Evolutionary conservation across 2,888 invertebrate species (phyloP), one percentile per base, ranked within the genome.

Genomic region (Lithophane ornitopus): DNA sequence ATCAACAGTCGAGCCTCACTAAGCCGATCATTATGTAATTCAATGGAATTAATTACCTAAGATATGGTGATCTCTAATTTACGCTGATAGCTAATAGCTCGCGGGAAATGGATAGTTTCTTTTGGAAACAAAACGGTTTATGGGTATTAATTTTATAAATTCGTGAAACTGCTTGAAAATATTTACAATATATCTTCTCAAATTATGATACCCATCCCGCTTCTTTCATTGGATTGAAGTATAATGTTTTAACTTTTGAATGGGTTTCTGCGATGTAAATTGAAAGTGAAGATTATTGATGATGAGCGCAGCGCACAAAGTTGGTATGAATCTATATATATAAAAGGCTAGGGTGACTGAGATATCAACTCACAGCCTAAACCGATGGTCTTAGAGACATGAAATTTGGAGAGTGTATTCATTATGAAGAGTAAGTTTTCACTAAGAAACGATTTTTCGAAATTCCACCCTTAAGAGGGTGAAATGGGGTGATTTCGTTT

Each of bases 1-100:
- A 56, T 34, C 19, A 54, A 70, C 34, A 70, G 54, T 44, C 14
- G 19, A 28, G 49, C 41, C n/a, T 61, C n/a, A n/a, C 44, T 61
- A 11, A 41, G 0, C 16, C 61, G 2, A 49, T 28, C 19, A 58
- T 19, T n/a, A 44, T n/a, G 52, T 22, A 61, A 69, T 41, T 69
- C 16, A 41, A 52, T 70, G 41, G 44, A 62, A 61, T 61, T 44
- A 74, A 44, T 22, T 39, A 34, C 34, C 34, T 22, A 11, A n/a
- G 12, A 26, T 54, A n/a, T n/a, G 11, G 12, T 54, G n/a, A 12
- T n/a, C n/a, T 54, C 12, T 12, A 12, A 34, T 61, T 61, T 44
- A 59, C 19, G 11, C 28, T 58, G 16, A 16, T 26, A 58, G 16
- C 56, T 26, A 16, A 26, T 56, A 56, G 14, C 16, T 56, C 19